Evolutionary conservation across 2,888 invertebrate genomes (phyloP).

Genomic region (Eupeodes latifasciatus): DNA sequence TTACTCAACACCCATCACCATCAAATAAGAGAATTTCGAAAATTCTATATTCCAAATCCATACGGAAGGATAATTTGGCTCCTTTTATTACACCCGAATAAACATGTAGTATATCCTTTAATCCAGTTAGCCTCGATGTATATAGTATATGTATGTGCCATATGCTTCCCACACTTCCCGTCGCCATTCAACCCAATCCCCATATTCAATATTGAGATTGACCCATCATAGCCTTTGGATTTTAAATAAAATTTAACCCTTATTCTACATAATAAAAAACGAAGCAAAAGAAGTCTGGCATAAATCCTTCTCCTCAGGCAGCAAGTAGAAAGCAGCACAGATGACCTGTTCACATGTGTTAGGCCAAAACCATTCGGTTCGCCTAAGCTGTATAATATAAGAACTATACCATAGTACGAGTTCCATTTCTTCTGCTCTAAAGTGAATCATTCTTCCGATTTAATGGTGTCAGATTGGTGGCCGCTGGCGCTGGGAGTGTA

Average conservation of each 20-base stretch:
- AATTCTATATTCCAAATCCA: conserved; percentile 74
- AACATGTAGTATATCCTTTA: conserved; percentile 76
- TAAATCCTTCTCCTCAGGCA: conserved; percentile 66
- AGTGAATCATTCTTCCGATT: conserved; percentile 74
- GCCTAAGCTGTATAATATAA: not conserved
- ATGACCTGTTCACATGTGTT: conserved; percentile 76
- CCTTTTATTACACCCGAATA: conserved; percentile 77
- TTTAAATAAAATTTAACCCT: conserved; percentile 74
- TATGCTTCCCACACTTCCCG: conserved; percentile 54
- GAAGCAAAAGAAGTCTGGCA: conserved; percentile 20
- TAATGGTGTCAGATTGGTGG: conserved; percentile 68
- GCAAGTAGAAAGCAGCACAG: conserved; percentile 28
- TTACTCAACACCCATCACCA: conserved; percentile 18
- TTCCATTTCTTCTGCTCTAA: conserved; percentile 46
- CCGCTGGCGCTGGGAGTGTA: not conserved
- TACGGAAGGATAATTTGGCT: conserved; percentile 76
- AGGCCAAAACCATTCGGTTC: conserved; percentile 58
- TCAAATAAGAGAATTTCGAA: conserved; percentile 21
- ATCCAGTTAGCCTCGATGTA: conserved; percentile 72
- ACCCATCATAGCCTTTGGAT: not conserved
- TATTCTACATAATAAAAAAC: conserved; percentile 19
- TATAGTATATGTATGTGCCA: conserved; percentile 40
- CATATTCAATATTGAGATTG: not conserved
- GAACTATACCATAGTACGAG: conserved; percentile 17
- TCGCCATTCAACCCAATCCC: not conserved